Evolutionary conservation across 2,888 invertebrate genomes (phyloP).

Genomic region (Palloptera scutellata): DNA sequence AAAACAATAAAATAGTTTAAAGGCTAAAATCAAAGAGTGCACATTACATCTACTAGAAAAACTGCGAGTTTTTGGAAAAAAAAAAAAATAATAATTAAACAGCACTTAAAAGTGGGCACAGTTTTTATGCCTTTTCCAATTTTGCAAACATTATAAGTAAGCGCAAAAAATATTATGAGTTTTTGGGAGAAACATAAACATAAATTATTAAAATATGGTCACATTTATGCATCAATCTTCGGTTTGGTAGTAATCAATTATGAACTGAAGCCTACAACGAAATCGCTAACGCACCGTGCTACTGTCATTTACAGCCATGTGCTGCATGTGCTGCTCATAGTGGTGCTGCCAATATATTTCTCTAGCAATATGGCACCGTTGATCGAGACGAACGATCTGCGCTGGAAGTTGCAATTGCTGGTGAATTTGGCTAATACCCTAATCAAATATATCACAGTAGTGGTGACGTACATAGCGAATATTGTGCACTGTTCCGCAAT

Average conservation of each 20-base stretch:
- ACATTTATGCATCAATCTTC: constrained; percentile 51
- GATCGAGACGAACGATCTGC: constrained; percentile 41
- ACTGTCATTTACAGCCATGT: constrained; percentile 47
- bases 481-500: constrained; percentile 46
- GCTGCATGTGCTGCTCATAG: constrained; percentile 44
- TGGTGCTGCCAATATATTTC: constrained; percentile 49
- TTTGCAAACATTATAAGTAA: no score
- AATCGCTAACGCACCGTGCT: constrained; percentile 29
- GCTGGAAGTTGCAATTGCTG: constrained; percentile 46
- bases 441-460: constrained; percentile 51
- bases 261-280: constrained; percentile 39
- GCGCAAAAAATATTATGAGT: no score
- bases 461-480: constrained; percentile 51
- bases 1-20: no score
- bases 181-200: constrained; percentile 53
- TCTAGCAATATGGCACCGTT: constrained; percentile 42
- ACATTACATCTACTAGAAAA: no score
- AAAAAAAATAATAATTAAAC: no score
- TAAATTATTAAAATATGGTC: constrained; percentile 50
- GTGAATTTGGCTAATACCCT: constrained; percentile 50
- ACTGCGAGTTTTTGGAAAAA: no score
- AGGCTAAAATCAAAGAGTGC: no score
- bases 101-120: no score
- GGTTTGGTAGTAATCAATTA: constrained; percentile 53
- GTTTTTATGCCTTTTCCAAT: no score